These are phyloP conservation scores for Nesometra sesokonis DNA, from an alignment of 35 echinoderm and acorn worm genomes.

Conservation along the genomic window DNA sequence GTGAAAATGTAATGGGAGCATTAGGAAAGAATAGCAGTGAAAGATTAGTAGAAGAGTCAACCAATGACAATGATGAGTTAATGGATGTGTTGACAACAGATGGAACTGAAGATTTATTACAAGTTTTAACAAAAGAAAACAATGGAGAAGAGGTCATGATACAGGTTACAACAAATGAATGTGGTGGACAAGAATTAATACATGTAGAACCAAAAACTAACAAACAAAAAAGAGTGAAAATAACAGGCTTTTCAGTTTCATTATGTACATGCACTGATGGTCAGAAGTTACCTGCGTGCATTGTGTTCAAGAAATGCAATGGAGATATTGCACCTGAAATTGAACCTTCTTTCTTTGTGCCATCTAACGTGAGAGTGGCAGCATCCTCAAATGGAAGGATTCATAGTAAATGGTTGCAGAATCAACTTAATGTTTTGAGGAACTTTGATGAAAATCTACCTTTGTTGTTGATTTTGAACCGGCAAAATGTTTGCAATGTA, in stretches of 20 bases:
- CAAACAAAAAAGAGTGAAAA: not conserved
- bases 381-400: not conserved
- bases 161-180: not conserved
- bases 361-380: not conserved
- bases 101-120: too few species aligned
- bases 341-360: not conserved
- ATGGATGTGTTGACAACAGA: too few species aligned
- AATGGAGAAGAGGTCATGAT: too few species aligned
- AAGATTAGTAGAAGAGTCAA: too few species aligned
- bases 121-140: too few species aligned
- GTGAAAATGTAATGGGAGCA: too few species aligned
- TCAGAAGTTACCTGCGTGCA: not conserved
- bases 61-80: too few species aligned
- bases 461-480: not conserved
- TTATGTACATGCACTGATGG: not conserved
- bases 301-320: not conserved
- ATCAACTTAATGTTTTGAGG: not conserved
- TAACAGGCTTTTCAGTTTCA: not conserved
- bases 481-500: not conserved
- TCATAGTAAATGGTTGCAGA: not conserved
- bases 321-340: not conserved
- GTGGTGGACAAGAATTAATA: not conserved
- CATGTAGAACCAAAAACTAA: too few species aligned
- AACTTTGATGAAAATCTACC: not conserved
- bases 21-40: too few species aligned